Conservation (phyloP, 2,797 vertebrate species). For the Serranus cabrilla region DNA sequence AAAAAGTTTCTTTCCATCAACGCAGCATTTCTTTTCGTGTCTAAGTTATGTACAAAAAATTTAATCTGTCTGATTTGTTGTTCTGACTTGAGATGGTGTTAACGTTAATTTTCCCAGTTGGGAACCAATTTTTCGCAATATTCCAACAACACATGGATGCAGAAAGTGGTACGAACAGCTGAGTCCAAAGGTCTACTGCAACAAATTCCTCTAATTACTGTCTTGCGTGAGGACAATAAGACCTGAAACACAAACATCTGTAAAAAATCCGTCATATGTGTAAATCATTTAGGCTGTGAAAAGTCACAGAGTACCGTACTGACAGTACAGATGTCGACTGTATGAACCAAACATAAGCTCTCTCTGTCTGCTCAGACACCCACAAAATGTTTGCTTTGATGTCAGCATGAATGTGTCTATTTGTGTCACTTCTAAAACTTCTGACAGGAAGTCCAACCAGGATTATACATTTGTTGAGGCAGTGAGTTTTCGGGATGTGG, state of each 20-base stretch:
- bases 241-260: background rate
- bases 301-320: background rate
- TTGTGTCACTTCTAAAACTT: conserved; percentile 75
- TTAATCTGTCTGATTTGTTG: no score
- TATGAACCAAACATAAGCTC: conserved; percentile 48
- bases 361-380: conserved; percentile 54
- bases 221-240: background rate
- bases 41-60: no score
- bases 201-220: conserved; percentile 4
- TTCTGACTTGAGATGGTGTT: no score
- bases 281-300: background rate
- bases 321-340: conserved; percentile 46
- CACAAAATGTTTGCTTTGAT: conserved; percentile 69
- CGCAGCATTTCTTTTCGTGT: no score
- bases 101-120: no score
- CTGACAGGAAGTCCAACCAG: conserved; percentile 68
- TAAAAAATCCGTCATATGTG: background rate
- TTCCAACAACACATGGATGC: no score
- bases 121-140: no score
- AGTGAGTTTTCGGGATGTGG: conserved; percentile 76
- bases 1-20: no score
- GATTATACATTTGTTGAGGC: conserved; percentile 64
- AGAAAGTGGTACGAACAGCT: no score
- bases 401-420: conserved; percentile 69
- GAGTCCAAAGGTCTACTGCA: background rate